phyloP scores from a whole-genome alignment of 2,888 invertebrate species.

The Campopleginae sp. region DNA sequence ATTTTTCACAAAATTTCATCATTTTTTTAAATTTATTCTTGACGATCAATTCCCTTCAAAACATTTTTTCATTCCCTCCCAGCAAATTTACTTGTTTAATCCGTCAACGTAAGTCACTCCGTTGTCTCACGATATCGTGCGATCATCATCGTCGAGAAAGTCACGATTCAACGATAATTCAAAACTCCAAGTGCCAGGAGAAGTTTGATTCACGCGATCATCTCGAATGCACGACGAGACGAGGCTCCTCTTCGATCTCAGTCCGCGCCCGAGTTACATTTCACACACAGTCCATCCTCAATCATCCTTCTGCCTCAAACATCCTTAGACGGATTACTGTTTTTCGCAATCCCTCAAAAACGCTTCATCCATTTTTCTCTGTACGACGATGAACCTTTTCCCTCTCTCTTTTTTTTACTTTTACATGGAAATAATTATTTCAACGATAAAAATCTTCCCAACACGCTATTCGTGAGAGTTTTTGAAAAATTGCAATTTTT shows the following conservation, averaged over 20 bases:
- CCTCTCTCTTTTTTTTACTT: not conserved
- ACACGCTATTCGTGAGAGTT: too few species aligned
- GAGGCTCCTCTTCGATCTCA: conserved; percentile 44
- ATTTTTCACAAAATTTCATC: not conserved
- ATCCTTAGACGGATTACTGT: not conserved
- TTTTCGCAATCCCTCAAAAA: not conserved
- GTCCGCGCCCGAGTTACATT: conserved; percentile 20
- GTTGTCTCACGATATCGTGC: conserved; percentile 16
- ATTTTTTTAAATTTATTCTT: not conserved
- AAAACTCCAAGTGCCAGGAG: conserved; percentile 12
- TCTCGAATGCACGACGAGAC: conserved; percentile 32
- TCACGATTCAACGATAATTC: conserved; percentile 49
- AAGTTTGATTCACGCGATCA: conserved; percentile 39
- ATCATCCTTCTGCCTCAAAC: conserved; percentile 13
- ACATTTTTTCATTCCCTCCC: not conserved
- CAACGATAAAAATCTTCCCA: too few species aligned
- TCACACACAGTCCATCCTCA: not conserved
- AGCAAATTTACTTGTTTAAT: not conserved
- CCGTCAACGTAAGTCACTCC: not conserved
- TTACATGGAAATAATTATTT: too few species aligned
- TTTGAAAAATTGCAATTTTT: not conserved
- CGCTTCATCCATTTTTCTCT: not conserved
- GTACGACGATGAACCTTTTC: not conserved
- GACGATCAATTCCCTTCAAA: not conserved
- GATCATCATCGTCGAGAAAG: conserved; percentile 28